These are phyloP conservation scores for Rhopalosiphum padi DNA, from an alignment of 1,140 invertebrate genomes.

Conservation along the genomic window DNA sequence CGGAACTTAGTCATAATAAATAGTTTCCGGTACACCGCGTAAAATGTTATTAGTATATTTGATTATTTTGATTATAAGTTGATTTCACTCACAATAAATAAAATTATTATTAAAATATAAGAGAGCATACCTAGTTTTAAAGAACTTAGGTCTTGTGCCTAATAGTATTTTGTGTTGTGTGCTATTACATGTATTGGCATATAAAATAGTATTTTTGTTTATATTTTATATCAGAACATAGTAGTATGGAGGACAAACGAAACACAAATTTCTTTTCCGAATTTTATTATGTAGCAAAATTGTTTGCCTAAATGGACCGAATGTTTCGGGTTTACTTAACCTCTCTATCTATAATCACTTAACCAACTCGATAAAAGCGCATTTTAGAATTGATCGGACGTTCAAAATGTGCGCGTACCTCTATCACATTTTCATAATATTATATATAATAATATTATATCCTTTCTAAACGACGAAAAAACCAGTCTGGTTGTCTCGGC, in stretches of 20 bases:
- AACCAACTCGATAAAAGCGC: background rate
- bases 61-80: background rate
- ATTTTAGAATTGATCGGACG: background rate
- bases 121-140: too few species aligned
- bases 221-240: too few species aligned
- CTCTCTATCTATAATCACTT: background rate
- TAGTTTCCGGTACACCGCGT: background rate
- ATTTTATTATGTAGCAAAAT: background rate
- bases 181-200: too few species aligned
- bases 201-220: too few species aligned
- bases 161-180: background rate
- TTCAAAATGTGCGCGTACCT: background rate
- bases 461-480: slow-evolving; percentile 42
- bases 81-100: too few species aligned
- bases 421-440: background rate
- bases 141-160: background rate
- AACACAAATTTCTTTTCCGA: background rate
- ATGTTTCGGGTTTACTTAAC: background rate
- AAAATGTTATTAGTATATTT: background rate
- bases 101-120: too few species aligned
- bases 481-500: slow-evolving; percentile 12
- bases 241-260: background rate
- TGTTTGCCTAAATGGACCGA: background rate
- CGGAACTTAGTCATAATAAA: background rate
- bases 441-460: background rate